Evolutionary conservation across 2,113 vertebrate genomes (phyloP), one percentile per base, ranked within the genome.

Genomic region (Pseudopodoces humilis): DNA sequence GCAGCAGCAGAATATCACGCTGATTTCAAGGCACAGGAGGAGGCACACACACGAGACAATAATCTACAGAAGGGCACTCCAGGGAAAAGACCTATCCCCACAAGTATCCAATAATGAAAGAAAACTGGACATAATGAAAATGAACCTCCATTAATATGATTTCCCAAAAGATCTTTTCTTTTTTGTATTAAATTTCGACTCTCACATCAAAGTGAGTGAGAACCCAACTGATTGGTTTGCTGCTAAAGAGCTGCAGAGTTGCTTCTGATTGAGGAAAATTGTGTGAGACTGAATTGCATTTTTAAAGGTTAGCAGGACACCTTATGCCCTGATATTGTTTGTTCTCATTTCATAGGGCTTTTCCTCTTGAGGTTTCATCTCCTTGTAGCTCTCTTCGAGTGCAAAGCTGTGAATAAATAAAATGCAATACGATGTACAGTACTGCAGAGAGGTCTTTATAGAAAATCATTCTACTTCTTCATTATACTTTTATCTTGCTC

Each of bases 331-430:
- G 75, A 43, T 80, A 94, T 15, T 64, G 82, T 88, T 86, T 76
- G 53, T 44, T 88, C 91, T 86, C 39, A 77, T 92, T 94, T 90
- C 67, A 39, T 6, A 24, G 30, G 16, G 52, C n/a, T 92, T 77
- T 43, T 88, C 62, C 55, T 80, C 71, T 47, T 19, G 15, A 74
- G 35, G 28, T 46, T 94, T 83, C 52, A 72, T 39, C 19, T 53
- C 41, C 75, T 43, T 35, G 21, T 18, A 62, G 78, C 30, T 88
- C 72, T 58, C 63, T 83, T 15, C 2, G 9, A 77, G 47, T 30
- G 55, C 75, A 96, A 93, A 94, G 33, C 58, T 76, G n/a, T 90
- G 75, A 94, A 90, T 46, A 93, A 90, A 80, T 77, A 77, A 31
- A 91, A 69, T 30, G 64, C 50, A 74, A 72, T 56, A 72, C 2